phyloP scores from a whole-genome alignment of 2,888 invertebrate genomes.

The Rutpela maculata region DNA sequence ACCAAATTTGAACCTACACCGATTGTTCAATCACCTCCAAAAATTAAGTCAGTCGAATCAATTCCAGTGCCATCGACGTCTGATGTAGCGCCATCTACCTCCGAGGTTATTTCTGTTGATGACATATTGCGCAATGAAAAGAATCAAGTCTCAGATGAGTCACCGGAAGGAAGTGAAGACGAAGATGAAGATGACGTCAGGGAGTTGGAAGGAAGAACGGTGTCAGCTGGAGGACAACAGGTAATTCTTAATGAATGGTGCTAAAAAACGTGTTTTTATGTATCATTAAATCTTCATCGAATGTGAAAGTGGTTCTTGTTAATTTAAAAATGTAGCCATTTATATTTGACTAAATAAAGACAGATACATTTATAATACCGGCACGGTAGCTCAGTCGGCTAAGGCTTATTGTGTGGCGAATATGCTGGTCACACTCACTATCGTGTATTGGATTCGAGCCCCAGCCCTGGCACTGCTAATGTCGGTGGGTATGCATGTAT shows the following conservation, averaged over 20 bases:
- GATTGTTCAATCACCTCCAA: neutral
- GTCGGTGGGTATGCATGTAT: no score
- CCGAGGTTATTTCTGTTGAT: constrained; percentile 12
- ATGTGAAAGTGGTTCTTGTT: no score
- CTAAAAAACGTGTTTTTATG: no score
- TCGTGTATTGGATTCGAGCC: no score
- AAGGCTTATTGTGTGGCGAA: no score
- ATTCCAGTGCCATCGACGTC: neutral
- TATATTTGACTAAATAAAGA: no score
- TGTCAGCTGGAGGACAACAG: constrained; percentile 86
- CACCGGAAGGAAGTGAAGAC: constrained; percentile 71
- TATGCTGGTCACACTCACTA: no score
- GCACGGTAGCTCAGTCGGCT: no score
- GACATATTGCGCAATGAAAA: constrained; percentile 21
- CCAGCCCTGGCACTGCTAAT: no score
- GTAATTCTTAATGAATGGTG: constrained; percentile 68
- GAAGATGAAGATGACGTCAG: constrained; percentile 85
- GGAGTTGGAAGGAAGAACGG: constrained; percentile 87
- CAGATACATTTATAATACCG: no score
- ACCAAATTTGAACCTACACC: neutral
- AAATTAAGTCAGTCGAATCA: neutral
- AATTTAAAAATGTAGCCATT: no score
- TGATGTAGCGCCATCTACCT: neutral
- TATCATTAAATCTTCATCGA: no score
- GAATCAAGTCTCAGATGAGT: constrained; percentile 48